Conservation (phyloP, 1,140 invertebrate species). For the Rhynchophorus ferrugineus region DNA sequence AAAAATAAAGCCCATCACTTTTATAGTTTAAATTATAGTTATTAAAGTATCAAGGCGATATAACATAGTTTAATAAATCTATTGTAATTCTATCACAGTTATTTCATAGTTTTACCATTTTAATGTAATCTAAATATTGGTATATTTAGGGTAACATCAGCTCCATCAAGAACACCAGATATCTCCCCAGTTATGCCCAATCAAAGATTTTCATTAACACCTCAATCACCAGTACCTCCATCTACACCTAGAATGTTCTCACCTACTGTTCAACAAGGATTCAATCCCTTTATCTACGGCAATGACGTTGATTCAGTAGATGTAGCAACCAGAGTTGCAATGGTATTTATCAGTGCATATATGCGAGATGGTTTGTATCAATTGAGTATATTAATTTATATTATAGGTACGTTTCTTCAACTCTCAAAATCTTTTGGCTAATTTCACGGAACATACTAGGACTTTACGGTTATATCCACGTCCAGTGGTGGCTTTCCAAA, state of each 20-base stretch:
- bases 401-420: constrained; percentile 90
- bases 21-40: too few species aligned
- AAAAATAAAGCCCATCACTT: too few species aligned
- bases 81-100: too few species aligned
- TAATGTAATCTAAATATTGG: background rate
- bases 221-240: constrained; percentile 26
- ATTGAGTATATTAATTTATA: background rate
- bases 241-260: constrained; percentile 23
- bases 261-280: constrained; percentile 35
- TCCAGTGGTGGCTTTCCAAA: constrained; percentile 97
- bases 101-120: too few species aligned
- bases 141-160: constrained; percentile 3
- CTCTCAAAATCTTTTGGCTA: constrained; percentile 91
- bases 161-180: constrained; percentile 11
- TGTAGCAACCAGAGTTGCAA: constrained; percentile 95
- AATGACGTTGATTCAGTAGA: constrained; percentile 98
- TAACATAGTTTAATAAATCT: too few species aligned
- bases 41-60: too few species aligned
- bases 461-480: constrained; percentile 93
- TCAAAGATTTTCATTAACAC: constrained; percentile 37
- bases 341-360: constrained; percentile 59
- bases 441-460: constrained; percentile 95
- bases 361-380: background rate
- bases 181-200: constrained; percentile 31
- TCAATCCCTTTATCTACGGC: constrained; percentile 88